Base-by-base conservation (phyloP, 1,140 invertebrate species). In the Neodiprion fabricii region DNA sequence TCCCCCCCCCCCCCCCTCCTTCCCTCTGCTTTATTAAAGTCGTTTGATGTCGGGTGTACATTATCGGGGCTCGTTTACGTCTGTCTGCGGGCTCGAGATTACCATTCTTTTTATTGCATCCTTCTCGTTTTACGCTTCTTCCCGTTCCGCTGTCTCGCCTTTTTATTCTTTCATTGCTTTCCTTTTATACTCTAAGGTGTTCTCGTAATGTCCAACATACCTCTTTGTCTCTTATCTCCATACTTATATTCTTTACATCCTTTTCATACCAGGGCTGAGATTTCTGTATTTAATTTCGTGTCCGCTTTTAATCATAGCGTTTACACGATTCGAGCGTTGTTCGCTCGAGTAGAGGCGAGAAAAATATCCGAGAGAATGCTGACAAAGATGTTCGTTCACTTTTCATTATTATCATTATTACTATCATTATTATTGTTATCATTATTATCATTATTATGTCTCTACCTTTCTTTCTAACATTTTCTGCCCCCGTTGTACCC, bases 41-140 rank as follows among this genome's bases (percentile, higher is more conserved):
- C 53, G 53, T 61, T 61, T 61, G 53, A 61, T 61, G 53, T 61
- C 5, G 28, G 5, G 5, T 61, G 53, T 61, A 3, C 53, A 61
- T 61, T 61, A 61, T 61, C 53, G 53, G n/a, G n/a, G 53, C 53
- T 61, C 53, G 53, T 61, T 61, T 61, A 17, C 53, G 53, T 17
- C 8, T 61, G 53, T 7, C 53, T 61, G 53, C 11, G 53, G 53
- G 53, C 2, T 61, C n/a, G 8, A 61, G 53, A 61, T 61, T 61
- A 9, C 8, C 53, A 14, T 61, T 61, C 53, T 61, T 61, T 61
- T 61, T 61, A 61, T 61, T 61, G 9, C 53, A 9, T 40, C 53
- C 53, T 61, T 61, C n/a, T 61, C 11, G 28, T 17, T 61, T 61
- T 17, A 40, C 28, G 28, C 53, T 61, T 61, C 53, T 61, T 9